Evolutionary conservation across 2,888 invertebrate species (phyloP).

Genomic region (Cataglyphis albicans): DNA sequence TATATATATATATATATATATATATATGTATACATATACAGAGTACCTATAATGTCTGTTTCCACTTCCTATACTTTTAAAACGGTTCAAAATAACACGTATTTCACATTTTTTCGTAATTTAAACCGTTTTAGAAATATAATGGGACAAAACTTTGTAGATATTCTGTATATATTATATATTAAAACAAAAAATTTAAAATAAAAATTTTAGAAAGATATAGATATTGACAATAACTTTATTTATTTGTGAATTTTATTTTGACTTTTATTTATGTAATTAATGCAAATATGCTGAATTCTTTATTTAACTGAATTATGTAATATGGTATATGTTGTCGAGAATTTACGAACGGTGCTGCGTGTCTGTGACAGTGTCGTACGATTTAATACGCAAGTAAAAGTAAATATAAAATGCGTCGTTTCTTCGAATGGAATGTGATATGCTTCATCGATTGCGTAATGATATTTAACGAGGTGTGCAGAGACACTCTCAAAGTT

Average conservation of each 20-base stretch:
- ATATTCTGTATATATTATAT: no score
- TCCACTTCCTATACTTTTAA: no score
- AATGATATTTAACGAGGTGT: conserved; percentile 26
- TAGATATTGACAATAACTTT: neutral
- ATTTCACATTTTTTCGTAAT: no score
- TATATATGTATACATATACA: neutral
- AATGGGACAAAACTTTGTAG: no score
- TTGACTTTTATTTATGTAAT: conserved; percentile 7
- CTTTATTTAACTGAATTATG: neutral
- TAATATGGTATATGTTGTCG: conserved; percentile 11
- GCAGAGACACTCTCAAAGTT: conserved; percentile 22
- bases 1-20: no score
- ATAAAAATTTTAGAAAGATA: conserved; percentile 14
- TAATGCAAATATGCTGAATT: neutral
- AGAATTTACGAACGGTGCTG: conserved; percentile 30
- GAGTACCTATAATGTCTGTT: no score
- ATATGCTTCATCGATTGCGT: conserved; percentile 31
- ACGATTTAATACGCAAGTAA: neutral
- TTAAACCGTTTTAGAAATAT: no score
- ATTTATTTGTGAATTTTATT: conserved; percentile 13
- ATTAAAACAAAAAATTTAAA: conserved; percentile 5
- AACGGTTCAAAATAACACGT: no score
- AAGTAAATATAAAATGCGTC: conserved; percentile 2
- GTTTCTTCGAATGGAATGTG: conserved; percentile 34
- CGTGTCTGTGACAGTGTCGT: neutral